Evolutionary conservation across 2,113 vertebrate genomes (phyloP), one percentile per base, ranked within the genome.

Genomic region (Hyperoodon ampullatus): DNA sequence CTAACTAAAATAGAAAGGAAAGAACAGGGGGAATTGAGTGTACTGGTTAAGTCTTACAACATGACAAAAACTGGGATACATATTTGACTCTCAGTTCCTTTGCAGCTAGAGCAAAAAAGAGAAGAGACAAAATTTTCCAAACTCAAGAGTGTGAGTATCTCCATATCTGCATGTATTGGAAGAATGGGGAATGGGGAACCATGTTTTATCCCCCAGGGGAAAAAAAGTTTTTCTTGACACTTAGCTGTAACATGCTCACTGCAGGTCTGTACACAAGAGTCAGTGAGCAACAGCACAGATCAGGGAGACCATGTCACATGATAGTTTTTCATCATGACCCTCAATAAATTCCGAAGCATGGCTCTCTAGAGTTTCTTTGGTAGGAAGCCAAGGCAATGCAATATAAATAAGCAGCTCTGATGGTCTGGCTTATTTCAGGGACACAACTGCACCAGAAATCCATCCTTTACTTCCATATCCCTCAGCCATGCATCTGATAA

Each of bases 1-100:
- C 26, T 88, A 30, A 83, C 77, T 94, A 63, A 78, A 84, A 42
- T 0, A 78, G 53, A 78, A 35, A 50, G 47, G 13, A 50, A 60
- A 82, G 42, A 35, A 19, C 8, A 8, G 21, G 5, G n/a, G 42
- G n/a, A 28, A 65, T 0, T 15, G 4, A 8, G 3, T 0, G 0
- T 15, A 9, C 9, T 42, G 24, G 81, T 42, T 24, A 90, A 13
- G 24, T 33, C 39, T 60, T 78, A 66, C 11, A 77, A n/a, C 63
- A n/a, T 28, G 66, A 71, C 44, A 55, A 55, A 55, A 55, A 78
- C 75, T 24, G 19, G 75, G 33, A 10, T 53, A 53, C 75, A 13
- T 5, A 42, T 61, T 39, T 47, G 53, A 19, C 33, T 83, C 50
- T 44, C 50, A 39, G 19, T 1, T 63, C 24, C 39, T 86, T 44